These are phyloP conservation scores for Cataglyphis albicans DNA, from an alignment of 2,888 invertebrate species.

Conservation along the genomic window DNA sequence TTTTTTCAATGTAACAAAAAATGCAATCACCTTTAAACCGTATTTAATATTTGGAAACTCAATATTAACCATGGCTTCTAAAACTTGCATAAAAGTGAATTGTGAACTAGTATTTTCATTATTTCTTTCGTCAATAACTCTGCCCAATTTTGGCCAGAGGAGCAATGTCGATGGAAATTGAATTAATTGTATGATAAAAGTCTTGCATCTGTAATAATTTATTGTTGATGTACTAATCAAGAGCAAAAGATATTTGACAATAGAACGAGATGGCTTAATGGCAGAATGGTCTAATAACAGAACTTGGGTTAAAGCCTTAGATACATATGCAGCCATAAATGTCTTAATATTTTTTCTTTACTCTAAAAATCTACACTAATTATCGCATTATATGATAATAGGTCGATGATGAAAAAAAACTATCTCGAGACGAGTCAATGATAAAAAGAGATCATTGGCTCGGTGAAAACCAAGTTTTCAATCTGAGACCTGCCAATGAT, in stretches of 20 bases:
- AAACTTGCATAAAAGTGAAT: conserved; percentile 80
- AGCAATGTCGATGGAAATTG: conserved; percentile 81
- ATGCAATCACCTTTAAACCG: conserved; percentile 79
- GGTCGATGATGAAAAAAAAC: conserved; percentile 82
- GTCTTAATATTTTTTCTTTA: neutral
- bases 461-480: conserved; percentile 84
- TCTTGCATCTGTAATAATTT: conserved; percentile 79
- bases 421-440: conserved; percentile 68
- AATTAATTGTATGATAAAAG: conserved; percentile 80
- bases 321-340: neutral
- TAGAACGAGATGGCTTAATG: neutral
- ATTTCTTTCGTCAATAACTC: conserved; percentile 77
- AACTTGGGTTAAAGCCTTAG: neutral
- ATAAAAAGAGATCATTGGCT: conserved; percentile 65
- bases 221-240: conserved; percentile 3
- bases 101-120: conserved; percentile 78
- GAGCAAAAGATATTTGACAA: neutral
- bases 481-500: conserved; percentile 85
- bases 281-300: neutral
- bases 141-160: conserved; percentile 81
- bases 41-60: conserved; percentile 81
- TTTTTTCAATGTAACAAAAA: neutral
- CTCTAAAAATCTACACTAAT: neutral
- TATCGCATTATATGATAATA: conserved; percentile 45
- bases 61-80: conserved; percentile 80